These are phyloP conservation scores for Serripes groenlandicus DNA, from an alignment of 2,888 invertebrate species.

Conservation along the genomic window DNA sequence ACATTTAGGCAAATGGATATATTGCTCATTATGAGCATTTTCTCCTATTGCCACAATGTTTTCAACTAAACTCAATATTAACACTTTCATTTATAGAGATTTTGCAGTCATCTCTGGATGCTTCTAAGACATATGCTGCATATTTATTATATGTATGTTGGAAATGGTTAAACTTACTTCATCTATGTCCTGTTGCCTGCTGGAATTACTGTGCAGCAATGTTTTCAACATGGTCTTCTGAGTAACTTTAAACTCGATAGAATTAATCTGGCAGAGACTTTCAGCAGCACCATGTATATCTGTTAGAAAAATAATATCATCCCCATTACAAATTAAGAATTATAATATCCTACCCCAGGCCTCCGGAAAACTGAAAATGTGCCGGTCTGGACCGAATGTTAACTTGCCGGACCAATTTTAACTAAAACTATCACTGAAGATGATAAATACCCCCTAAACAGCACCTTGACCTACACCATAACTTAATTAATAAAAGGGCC, in stretches of 20 bases:
- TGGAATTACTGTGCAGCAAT: slow-evolving; percentile 76
- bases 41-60: background rate
- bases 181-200: slow-evolving; percentile 72
- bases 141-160: background rate
- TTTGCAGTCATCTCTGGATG: background rate
- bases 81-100: background rate
- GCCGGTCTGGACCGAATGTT: too few species aligned
- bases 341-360: too few species aligned
- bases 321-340: too few species aligned
- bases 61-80: background rate
- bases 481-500: too few species aligned
- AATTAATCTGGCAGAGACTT: slow-evolving; percentile 73
- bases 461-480: too few species aligned
- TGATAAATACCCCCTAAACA: too few species aligned
- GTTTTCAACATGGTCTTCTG: slow-evolving; percentile 72
- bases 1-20: background rate
- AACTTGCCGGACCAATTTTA: too few species aligned
- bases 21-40: background rate
- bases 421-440: too few species aligned
- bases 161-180: slow-evolving; percentile 56
- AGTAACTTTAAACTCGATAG: slow-evolving; percentile 69
- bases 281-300: slow-evolving; percentile 78
- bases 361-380: too few species aligned
- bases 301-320: slow-evolving; percentile 35
- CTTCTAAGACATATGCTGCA: background rate